Conservation (phyloP, 2,113 vertebrate species). For the Leucoraja erinaceus region DNA sequence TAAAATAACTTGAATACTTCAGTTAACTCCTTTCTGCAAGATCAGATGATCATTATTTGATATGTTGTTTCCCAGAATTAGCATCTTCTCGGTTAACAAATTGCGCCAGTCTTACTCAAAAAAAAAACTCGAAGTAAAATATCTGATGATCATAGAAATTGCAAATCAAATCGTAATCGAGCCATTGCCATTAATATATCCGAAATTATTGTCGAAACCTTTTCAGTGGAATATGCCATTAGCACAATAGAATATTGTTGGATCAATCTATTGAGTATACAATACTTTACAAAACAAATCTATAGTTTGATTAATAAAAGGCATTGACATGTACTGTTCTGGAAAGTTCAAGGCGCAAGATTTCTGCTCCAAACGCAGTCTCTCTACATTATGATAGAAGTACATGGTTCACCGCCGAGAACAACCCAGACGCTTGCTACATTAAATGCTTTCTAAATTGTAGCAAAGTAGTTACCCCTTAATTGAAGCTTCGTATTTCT, state of each 20-base stretch:
- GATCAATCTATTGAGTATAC: neutral
- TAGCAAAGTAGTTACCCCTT: neutral
- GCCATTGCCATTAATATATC: neutral
- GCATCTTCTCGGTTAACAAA: neutral
- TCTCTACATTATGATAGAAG: neutral
- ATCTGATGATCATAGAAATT: neutral
- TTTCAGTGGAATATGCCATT: neutral
- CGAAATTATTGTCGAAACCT: neutral
- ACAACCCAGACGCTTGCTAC: neutral
- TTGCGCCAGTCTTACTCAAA: neutral
- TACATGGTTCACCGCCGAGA: neutral
- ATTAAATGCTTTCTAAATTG: neutral
- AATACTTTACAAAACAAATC: neutral
- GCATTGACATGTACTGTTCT: neutral
- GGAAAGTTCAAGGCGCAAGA: neutral
- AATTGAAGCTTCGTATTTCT: neutral
- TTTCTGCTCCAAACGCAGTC: neutral
- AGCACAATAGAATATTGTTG: neutral
- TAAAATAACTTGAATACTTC: too few relatives aligned
- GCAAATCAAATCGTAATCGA: neutral
- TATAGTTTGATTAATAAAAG: neutral
- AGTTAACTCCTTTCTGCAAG: neutral
- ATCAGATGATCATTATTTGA: neutral
- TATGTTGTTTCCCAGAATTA: neutral
- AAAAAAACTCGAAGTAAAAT: neutral